These are phyloP conservation scores for Pipistrellus pygmaeus DNA, from an alignment of 2,797 vertebrate genomes.

Conservation along the genomic window DNA sequence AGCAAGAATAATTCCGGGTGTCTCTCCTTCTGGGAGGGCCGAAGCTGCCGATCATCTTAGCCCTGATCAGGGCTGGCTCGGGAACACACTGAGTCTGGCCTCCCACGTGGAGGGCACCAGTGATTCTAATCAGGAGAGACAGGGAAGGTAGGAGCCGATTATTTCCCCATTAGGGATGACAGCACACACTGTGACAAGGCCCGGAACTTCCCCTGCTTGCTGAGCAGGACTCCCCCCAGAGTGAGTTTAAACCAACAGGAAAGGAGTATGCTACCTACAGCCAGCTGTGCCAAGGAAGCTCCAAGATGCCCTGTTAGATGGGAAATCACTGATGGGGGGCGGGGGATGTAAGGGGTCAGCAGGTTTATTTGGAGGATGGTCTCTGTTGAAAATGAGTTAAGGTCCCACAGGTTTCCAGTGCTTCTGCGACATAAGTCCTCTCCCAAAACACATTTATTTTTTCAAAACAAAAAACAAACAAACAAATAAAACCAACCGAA, in stretches of 20 bases:
- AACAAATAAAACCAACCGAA: too few species aligned
- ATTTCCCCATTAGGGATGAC: conserved; percentile 44
- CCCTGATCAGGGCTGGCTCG: background rate
- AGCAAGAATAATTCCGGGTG: background rate
- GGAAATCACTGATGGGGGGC: background rate
- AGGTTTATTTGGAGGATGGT: background rate
- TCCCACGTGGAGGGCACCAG: background rate
- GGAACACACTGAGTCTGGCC: background rate
- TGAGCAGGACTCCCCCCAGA: background rate
- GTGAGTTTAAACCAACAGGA: background rate
- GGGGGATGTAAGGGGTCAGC: accelerated
- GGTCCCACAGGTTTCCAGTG: background rate
- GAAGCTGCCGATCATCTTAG: background rate
- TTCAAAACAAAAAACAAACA: background rate
- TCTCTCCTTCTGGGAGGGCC: background rate
- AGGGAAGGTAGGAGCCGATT: background rate
- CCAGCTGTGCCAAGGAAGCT: background rate
- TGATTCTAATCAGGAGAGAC: conserved; percentile 56
- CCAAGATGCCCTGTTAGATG: background rate
- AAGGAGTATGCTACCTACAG: background rate
- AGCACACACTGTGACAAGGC: background rate
- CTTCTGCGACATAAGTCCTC: background rate
- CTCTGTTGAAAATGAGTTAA: background rate
- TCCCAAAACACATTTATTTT: background rate
- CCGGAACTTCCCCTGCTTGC: too few species aligned